phyloP scores from a whole-genome alignment of 2,888 invertebrate species.

The Fissipunctia ypsillon region DNA sequence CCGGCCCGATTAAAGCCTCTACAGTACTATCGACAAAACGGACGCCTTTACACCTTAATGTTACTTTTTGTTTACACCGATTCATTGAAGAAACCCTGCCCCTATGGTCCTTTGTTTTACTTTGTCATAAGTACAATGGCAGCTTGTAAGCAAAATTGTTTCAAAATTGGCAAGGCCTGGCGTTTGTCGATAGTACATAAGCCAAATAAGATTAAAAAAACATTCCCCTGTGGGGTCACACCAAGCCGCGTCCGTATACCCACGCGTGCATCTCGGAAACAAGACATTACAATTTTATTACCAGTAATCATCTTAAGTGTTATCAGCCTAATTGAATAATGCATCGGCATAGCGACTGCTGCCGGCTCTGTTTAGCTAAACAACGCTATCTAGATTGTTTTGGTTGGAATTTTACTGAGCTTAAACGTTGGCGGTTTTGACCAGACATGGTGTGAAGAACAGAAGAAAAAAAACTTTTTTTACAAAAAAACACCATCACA shows the following conservation, averaged over 20 bases:
- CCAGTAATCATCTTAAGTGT: slow-evolving; percentile 88
- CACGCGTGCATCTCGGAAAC: slow-evolving; percentile 87
- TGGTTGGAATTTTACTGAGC: slow-evolving; percentile 41
- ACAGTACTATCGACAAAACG: too few relatives aligned
- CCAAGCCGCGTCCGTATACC: slow-evolving; percentile 67
- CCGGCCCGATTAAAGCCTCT: too few relatives aligned
- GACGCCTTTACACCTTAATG: too few relatives aligned
- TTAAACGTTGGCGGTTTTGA: slow-evolving; percentile 5
- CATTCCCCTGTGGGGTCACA: slow-evolving; percentile 65
- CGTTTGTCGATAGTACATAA: too few relatives aligned
- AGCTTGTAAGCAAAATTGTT: too few relatives aligned
- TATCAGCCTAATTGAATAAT: slow-evolving; percentile 90
- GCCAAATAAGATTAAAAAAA: slow-evolving; percentile 46
- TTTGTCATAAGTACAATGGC: too few relatives aligned
- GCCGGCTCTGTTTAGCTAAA: slow-evolving; percentile 67
- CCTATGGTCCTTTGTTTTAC: too few relatives aligned
- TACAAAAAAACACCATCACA: too few relatives aligned
- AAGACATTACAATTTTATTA: slow-evolving; percentile 90
- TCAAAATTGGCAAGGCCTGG: too few relatives aligned
- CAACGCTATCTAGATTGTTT: slow-evolving; percentile 58
- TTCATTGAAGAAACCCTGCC: too few relatives aligned
- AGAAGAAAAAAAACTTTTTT: background rate
- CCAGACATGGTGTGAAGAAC: background rate
- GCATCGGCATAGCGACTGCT: slow-evolving; percentile 79
- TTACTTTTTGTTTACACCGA: too few relatives aligned